phyloP scores from a whole-genome alignment of 2,113 vertebrate genomes.

The Rhinogobius similis region DNA sequence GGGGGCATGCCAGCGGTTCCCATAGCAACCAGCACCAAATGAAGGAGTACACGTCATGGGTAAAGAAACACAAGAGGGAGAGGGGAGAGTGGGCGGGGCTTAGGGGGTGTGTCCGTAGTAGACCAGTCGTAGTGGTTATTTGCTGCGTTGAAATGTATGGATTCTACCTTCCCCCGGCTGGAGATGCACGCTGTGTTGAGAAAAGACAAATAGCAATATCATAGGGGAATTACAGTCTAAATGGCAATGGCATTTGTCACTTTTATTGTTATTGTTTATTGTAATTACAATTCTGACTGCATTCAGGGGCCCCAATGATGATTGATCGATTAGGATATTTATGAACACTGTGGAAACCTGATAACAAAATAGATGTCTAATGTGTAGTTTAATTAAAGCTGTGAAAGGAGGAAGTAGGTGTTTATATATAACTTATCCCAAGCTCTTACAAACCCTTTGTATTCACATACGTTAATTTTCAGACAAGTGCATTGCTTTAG shows the following conservation, averaged over 20 bases:
- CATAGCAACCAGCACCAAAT: conserved; percentile 99
- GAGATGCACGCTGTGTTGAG: background rate
- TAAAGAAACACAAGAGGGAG: conserved; percentile 76
- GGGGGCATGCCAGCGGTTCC: conserved; percentile 96
- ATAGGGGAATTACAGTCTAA: background rate
- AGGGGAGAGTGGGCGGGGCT: conserved; percentile 21
- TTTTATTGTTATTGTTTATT: background rate
- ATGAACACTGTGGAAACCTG: too few relatives aligned
- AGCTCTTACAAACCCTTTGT: too few relatives aligned
- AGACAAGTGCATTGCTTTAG: too few relatives aligned
- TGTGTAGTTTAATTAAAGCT: too few relatives aligned
- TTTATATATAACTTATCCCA: too few relatives aligned
- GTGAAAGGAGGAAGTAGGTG: too few relatives aligned
- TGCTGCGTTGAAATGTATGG: conserved; percentile 23
- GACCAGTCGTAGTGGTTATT: conserved; percentile 53
- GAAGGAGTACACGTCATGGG: conserved; percentile 99
- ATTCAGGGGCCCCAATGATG: too few relatives aligned
- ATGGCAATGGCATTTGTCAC: background rate
- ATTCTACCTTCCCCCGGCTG: background rate
- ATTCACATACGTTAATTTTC: too few relatives aligned
- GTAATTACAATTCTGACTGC: background rate
- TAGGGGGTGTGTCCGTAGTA: conserved; percentile 54
- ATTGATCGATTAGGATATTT: too few relatives aligned
- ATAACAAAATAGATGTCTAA: too few relatives aligned
- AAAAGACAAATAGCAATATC: background rate